phyloP scores from a whole-genome alignment of 2,113 vertebrate genomes.

The Percopsis transmontana region DNA sequence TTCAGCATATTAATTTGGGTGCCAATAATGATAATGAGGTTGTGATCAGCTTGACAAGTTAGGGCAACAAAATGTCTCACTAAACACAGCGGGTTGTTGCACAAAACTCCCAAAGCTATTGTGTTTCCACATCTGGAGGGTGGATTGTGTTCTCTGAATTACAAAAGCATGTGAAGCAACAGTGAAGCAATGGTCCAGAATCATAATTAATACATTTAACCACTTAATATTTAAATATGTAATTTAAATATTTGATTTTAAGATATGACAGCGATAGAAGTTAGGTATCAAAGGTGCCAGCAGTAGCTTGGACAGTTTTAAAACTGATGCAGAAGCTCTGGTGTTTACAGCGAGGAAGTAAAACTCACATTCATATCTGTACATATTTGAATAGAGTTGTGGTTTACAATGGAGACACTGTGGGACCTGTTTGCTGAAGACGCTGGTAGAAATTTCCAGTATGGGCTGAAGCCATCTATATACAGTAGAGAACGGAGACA shows the following conservation, averaged over 20 bases:
- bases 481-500: neutral
- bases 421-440: conserved; percentile 8
- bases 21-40: neutral
- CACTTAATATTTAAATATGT: neutral
- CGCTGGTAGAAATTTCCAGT: neutral
- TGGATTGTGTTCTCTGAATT: conserved; percentile 10
- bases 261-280: too few species aligned
- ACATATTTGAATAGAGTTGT: conserved; percentile 43
- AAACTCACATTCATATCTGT: conserved; percentile 16
- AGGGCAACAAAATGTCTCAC: neutral
- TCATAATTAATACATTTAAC: neutral
- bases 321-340: conserved; percentile 4
- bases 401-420: conserved; percentile 30
- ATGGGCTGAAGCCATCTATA: too few species aligned
- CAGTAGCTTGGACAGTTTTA: conserved; percentile 1
- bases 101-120: conserved; percentile 17
- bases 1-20: neutral
- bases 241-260: neutral
- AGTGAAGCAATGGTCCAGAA: conserved; percentile 32
- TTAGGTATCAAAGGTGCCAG: too few species aligned
- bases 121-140: neutral
- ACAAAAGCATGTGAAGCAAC: conserved; percentile 23
- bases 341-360: conserved; percentile 40
- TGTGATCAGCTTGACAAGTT: neutral
- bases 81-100: conserved; percentile 6